Conservation (phyloP, 2,888 invertebrate species). For the Eilema caniola region DNA sequence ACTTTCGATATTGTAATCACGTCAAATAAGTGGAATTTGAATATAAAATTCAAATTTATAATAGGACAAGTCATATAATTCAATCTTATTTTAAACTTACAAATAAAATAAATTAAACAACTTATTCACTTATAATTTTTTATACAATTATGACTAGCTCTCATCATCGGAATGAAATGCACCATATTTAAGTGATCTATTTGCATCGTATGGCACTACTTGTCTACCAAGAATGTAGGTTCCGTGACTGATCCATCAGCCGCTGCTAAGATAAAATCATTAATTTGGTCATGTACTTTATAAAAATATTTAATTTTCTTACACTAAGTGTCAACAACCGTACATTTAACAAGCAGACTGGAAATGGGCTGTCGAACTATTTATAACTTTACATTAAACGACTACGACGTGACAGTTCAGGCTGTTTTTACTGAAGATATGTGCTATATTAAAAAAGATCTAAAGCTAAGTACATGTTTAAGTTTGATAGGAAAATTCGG, state of each 20-base stretch:
- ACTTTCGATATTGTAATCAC: not conserved
- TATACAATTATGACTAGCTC: slow-evolving; percentile 78
- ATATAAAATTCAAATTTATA: not conserved
- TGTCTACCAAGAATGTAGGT: slow-evolving; percentile 30
- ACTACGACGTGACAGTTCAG: not conserved
- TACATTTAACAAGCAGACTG: slow-evolving; percentile 58
- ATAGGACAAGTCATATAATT: not conserved
- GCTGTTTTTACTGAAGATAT: not conserved
- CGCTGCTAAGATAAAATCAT: slow-evolving; percentile 60
- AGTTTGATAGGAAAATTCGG: not conserved
- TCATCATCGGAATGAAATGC: slow-evolving; percentile 77
- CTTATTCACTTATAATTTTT: slow-evolving; percentile 54
- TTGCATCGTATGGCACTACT: slow-evolving; percentile 71
- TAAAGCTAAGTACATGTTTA: not conserved
- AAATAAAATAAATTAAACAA: slow-evolving; percentile 64
- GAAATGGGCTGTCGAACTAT: slow-evolving; percentile 22
- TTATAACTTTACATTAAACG: slow-evolving; percentile 17
- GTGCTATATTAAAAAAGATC: not conserved
- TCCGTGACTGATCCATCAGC: slow-evolving; percentile 46
- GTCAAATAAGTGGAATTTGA: not conserved
- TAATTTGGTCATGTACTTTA: slow-evolving; percentile 76
- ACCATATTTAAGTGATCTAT: slow-evolving; percentile 70
- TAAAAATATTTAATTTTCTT: slow-evolving; percentile 79
- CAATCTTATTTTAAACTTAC: slow-evolving; percentile 26
- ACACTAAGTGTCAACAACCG: slow-evolving; percentile 65